A percentile compares a stretch with the other conserved stretches of the same genome.
These are phyloP conservation scores for Pachliopta kotzebuea DNA, from an alignment of 2,888 invertebrate species.

Conservation along the genomic window DNA sequence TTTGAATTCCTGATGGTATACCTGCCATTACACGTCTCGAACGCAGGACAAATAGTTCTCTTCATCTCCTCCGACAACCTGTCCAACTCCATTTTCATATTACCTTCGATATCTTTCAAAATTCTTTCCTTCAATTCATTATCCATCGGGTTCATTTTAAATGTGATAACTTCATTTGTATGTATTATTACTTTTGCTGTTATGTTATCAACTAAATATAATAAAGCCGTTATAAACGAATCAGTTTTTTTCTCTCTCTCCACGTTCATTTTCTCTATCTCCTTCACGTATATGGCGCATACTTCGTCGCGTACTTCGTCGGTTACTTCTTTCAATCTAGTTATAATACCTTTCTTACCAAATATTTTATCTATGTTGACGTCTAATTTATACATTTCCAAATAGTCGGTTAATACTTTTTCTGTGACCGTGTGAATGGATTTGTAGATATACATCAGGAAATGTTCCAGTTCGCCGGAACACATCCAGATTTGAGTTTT, in stretches of 20 bases:
- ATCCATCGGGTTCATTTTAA: slow-evolving; percentile 31
- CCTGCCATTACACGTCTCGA: slow-evolving; percentile 50
- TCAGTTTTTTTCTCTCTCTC: slow-evolving; percentile 41
- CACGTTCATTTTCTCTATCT: slow-evolving; percentile 41
- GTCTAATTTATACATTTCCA: slow-evolving; percentile 57
- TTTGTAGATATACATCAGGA: slow-evolving; percentile 46
- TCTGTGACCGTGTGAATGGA: slow-evolving; percentile 51
- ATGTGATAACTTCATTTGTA: slow-evolving; percentile 32
- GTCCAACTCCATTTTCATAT: slow-evolving; percentile 49
- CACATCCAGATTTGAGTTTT: slow-evolving; percentile 38
- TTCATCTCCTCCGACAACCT: slow-evolving; percentile 43
- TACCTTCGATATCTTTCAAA: slow-evolving; percentile 47
- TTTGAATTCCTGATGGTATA: slow-evolving; percentile 31
- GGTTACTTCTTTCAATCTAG: slow-evolving; percentile 39
- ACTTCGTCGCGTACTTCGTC: slow-evolving; percentile 37
- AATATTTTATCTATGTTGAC: slow-evolving; percentile 40
- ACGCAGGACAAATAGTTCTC: slow-evolving; percentile 47
- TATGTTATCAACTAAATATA: slow-evolving; percentile 40
- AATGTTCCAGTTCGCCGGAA: slow-evolving; percentile 49
- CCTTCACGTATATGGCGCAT: slow-evolving; percentile 40
- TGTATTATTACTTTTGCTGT: slow-evolving; percentile 35
- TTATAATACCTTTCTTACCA: slow-evolving; percentile 41
- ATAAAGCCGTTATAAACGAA: slow-evolving; percentile 43
- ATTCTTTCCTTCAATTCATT: slow-evolving; percentile 39
- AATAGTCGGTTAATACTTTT: slow-evolving; percentile 51